Evolutionary conservation across 2,797 vertebrate genomes (phyloP).

Genomic region (Hemibagrus guttatus): DNA sequence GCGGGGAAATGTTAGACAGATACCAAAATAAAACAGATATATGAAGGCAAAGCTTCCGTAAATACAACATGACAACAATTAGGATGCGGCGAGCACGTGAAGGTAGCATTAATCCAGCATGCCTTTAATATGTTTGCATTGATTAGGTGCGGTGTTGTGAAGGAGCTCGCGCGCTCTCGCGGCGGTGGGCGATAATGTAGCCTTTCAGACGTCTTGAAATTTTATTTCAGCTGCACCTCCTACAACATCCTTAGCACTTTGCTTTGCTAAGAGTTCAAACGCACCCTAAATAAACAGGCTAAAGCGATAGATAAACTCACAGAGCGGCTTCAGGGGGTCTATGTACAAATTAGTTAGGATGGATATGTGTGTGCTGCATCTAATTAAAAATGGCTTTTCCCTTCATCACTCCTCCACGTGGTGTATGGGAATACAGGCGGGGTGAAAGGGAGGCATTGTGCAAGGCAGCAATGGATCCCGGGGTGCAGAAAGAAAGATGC

Average conservation of each 20-base stretch:
- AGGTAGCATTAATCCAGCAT: background rate
- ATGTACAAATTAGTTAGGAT: constrained; percentile 47
- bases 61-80: background rate
- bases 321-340: constrained; percentile 23
- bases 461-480: constrained; percentile 76
- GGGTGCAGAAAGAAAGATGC: constrained; percentile 80
- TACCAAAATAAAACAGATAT: background rate
- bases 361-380: constrained; percentile 71
- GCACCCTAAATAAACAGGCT: constrained; percentile 3
- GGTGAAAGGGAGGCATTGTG: constrained; percentile 82
- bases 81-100: background rate
- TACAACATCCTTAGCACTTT: background rate
- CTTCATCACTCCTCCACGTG: constrained; percentile 79
- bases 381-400: constrained; percentile 72
- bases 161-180: background rate
- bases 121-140: background rate
- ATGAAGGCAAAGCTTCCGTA: background rate
- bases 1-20: background rate
- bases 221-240: background rate
- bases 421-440: constrained; percentile 79
- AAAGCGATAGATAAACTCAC: constrained; percentile 19
- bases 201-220: background rate
- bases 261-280: constrained; percentile 1
- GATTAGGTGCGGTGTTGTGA: background rate
- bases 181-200: background rate